Conservation (phyloP, 2,797 vertebrate genomes). For the Gymnoscopelus microlampas region DNA sequence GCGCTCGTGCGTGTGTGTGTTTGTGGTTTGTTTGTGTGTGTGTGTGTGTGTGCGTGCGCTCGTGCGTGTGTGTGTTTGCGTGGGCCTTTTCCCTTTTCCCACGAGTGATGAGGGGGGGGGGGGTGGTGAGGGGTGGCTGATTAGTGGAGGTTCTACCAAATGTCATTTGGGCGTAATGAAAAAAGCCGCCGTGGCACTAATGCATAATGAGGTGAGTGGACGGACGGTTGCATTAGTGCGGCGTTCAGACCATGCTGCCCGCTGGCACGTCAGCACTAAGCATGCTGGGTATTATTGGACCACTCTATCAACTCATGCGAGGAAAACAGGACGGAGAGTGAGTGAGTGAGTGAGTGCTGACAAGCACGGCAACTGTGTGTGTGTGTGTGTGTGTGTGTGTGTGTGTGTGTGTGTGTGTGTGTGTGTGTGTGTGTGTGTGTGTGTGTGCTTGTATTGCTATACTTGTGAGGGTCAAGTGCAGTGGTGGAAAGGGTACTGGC, state of each 20-base stretch:
- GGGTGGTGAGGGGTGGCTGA: constrained; percentile 65
- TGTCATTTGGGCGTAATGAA: constrained; percentile 79
- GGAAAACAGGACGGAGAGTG: constrained; percentile 56
- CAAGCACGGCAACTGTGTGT: background rate
- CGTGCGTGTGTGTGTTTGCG: constrained; percentile 36
- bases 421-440: background rate
- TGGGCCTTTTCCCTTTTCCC: constrained; percentile 19
- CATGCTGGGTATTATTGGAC: constrained; percentile 7
- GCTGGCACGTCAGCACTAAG: constrained; percentile 58
- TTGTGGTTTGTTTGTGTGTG: too few relatives aligned
- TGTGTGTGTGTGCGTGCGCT: constrained; percentile 14
- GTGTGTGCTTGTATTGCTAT: background rate
- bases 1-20: too few relatives aligned
- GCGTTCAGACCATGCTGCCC: constrained; percentile 50
- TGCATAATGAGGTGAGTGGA: constrained; percentile 75
- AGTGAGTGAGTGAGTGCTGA: constrained; percentile 35
- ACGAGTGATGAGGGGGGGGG: constrained; percentile 5
- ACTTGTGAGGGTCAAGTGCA: too few relatives aligned
- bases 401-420: too few relatives aligned
- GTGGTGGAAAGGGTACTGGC: background rate
- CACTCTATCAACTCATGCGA: constrained; percentile 36
- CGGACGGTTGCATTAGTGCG: constrained; percentile 72
- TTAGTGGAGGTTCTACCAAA: constrained; percentile 75
- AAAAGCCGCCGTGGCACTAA: constrained; percentile 64
- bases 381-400: background rate